These are phyloP conservation scores for Typhlomys cinereus DNA, from an alignment of 2,113 vertebrate species.

Conservation along the genomic window DNA sequence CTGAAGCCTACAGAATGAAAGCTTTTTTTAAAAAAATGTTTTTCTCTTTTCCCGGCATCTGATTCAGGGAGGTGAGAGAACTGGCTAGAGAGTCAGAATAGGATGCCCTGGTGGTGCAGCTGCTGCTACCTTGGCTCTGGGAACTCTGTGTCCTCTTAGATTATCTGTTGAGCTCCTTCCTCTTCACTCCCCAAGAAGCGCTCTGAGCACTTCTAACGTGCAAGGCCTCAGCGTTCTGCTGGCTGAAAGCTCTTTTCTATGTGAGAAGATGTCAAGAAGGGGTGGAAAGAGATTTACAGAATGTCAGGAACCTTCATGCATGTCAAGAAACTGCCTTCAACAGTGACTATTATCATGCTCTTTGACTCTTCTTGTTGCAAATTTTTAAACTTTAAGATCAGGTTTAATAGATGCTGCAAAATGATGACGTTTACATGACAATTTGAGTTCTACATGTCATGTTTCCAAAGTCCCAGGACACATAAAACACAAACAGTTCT, in stretches of 20 bases:
- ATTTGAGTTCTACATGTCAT: not conserved
- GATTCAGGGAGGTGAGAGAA: not conserved
- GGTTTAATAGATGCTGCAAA: conserved; percentile 11
- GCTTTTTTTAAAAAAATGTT: no score
- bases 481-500: conserved; percentile 12
- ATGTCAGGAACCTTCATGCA: not conserved
- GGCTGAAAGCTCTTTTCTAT: not conserved
- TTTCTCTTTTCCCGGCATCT: not conserved
- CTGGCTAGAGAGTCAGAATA: not conserved
- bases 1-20: not conserved
- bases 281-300: not conserved
- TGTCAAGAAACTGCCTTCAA: not conserved
- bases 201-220: not conserved
- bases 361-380: not conserved
- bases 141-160: not conserved
- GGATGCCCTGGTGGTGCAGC: not conserved
- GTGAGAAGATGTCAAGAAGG: not conserved
- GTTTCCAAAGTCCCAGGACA: not conserved
- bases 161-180: not conserved
- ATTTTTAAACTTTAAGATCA: not conserved
- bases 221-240: not conserved
- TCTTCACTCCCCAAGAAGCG: not conserved
- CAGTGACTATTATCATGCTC: not conserved
- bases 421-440: not conserved
- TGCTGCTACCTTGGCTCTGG: not conserved